Evolutionary conservation across 53 echinoderm and acorn worm species (phyloP), one percentile per base, ranked within the genome.

Genomic region (Echinometra lucunter): DNA sequence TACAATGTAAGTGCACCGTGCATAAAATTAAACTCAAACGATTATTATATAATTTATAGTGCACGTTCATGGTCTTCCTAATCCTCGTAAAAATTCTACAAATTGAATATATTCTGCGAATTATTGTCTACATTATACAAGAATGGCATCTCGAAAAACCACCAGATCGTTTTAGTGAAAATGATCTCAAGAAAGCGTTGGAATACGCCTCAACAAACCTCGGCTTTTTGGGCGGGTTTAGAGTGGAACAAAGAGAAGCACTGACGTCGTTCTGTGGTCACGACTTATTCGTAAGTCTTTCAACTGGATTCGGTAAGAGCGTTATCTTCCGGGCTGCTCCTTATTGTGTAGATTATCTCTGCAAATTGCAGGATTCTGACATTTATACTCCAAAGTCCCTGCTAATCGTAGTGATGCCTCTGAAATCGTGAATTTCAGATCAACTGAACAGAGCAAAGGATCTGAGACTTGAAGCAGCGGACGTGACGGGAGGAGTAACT

Each of bases 341-440:
- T n/a, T 72, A 56, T 45, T 92, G 92, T 28, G 69, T 38, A n/a
- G 92, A 92, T 45, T 92, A 53, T 30, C 37, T 92, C 21, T 57
- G 57, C 57, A 95, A 91, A 38, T 66, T 42, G 23, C 32, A 91
- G 21, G 3, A 19, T 37, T 37, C 57, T 2, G 60, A 80, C 44
- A 25, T 53, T 1, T 75, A 21, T 7, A 56, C 67, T 1, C 80
- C 66, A 16, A 87, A 57, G 25, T 23, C 92, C 66, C 19, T 96
- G 25, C 93, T 58, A 0, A 57, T 96, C 55, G 89, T 93, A 8
- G 74, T 96, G 42, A 95, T 91, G 74, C 95, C 95, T 32, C 42
- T 92, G 87, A 58, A 92, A 12, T 92, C 96, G 5, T 66, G 95
- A 66, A 95, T 96, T 92, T 90, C 91, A 34, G 95, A 96, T 57